A percentile compares a stretch with the other conserved stretches of the same genome.
Conservation (phyloP, 2,113 vertebrate species). For the Sciurus niger region DNA sequence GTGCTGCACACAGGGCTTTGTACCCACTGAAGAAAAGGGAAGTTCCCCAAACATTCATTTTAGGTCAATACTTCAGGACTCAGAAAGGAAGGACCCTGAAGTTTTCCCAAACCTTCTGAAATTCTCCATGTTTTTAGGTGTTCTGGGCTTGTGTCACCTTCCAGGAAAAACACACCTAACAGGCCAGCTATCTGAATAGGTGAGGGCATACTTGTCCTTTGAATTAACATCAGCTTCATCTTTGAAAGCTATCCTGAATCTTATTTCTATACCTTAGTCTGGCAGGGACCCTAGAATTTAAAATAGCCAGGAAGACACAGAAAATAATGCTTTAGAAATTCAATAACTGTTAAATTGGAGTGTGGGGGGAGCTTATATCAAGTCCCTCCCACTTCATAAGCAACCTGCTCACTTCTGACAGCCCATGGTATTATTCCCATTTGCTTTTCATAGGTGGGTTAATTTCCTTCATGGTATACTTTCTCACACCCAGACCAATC, state of each 20-base stretch:
- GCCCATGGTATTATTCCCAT: neutral
- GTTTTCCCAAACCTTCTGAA: neutral
- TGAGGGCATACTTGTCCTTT: constrained; percentile 25
- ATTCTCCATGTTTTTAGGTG: constrained; percentile 8
- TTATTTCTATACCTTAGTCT: constrained; percentile 39
- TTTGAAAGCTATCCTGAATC: constrained; percentile 35
- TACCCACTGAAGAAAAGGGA: neutral
- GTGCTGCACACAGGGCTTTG: neutral
- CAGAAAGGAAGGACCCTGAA: neutral
- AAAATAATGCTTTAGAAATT: constrained; percentile 68
- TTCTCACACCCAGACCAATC: neutral
- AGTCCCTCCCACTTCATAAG: constrained; percentile 19
- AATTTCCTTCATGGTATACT: constrained; percentile 52
- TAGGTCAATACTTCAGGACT: constrained; percentile 29
- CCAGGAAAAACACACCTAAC: constrained; percentile 45
- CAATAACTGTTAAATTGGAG: constrained; percentile 65
- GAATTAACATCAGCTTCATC: constrained; percentile 30
- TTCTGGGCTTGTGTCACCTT: constrained; percentile 14
- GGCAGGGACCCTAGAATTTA: constrained; percentile 42
- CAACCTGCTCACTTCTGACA: constrained; percentile 1
- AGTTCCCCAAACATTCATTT: neutral
- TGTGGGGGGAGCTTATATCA: neutral
- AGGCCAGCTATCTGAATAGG: neutral
- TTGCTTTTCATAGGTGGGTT: constrained; percentile 40
- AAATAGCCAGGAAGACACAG: constrained; percentile 60